Evolutionary conservation across 2,888 invertebrate genomes (phyloP), one percentile per base, ranked within the genome.

Genomic region (Eugnorisma glareosa): DNA sequence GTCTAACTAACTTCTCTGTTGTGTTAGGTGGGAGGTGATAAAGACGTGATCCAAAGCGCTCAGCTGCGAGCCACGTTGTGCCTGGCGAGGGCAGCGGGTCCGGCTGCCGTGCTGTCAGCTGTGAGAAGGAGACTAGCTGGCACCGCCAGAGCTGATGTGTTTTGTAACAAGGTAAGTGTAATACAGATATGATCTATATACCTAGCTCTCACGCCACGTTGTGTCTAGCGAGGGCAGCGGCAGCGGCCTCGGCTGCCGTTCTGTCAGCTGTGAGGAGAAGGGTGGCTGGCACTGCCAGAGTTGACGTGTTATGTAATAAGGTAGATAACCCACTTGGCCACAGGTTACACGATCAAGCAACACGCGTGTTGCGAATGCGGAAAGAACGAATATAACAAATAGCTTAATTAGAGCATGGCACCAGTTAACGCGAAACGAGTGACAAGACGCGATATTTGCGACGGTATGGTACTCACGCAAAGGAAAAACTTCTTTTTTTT

Each of bases 201-300:
- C 35, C 35, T 35, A 40, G 40, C 40, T 40, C 40, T 11, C 11
- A 40, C 10, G 11, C 40, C 40, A 10, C 1, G 40, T 5, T 40
- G 10, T 40, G 40, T 40, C 40, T 5, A 11, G 40, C 40, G 40
- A 43, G 40, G 40, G 40, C 35, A 98, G 92, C 97, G 97, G 89
- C 97, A 97, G 90, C 99, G 97, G 95, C 99, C 97, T 82, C 98
- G 97, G 75, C 97, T 0, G 97, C 97, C 1, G 97, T 98, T 28
- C 91, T 98, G 70, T 97, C 97, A 28, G 97, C 97, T 2, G 98
- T 98, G 4, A 96, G 97, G 63, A 94, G 97, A 69, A 95, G 97
- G 40, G 96, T 97, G 0, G 96, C 96, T 11, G 96, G 96, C 72
- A 96, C 97, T 28, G 97, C 97, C 13, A 97, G 97, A 63, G 97